Evolutionary conservation across 2,113 vertebrate genomes (phyloP).

Genomic region (Pristiophorus japonicus): DNA sequence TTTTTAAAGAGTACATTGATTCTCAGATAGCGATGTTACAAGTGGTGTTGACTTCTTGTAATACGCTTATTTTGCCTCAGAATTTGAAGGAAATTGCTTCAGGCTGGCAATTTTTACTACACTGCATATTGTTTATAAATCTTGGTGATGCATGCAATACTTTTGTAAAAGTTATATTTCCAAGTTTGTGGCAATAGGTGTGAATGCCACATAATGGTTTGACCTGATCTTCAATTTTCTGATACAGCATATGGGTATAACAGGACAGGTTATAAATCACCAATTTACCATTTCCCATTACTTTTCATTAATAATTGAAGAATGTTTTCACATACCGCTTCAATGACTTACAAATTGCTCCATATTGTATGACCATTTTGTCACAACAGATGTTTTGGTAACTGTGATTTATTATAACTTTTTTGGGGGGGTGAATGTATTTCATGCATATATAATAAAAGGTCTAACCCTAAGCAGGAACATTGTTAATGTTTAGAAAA

Average conservation of each 20-base stretch:
- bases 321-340: background rate
- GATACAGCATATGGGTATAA: background rate
- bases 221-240: background rate
- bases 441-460: background rate
- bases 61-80: background rate
- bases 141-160: background rate
- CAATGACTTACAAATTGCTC: background rate
- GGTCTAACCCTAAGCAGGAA: background rate
- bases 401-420: constrained; percentile 21
- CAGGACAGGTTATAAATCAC: background rate
- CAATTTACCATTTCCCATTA: background rate
- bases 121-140: background rate
- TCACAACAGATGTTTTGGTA: background rate
- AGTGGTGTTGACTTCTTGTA: background rate
- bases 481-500: background rate
- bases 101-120: background rate
- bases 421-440: background rate
- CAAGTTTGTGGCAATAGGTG: background rate
- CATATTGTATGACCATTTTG: background rate
- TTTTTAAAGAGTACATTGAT: constrained; percentile 26
- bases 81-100: too few species aligned
- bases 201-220: background rate
- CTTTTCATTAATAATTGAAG: constrained; percentile 16
- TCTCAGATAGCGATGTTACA: too few species aligned
- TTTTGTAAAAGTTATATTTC: background rate